Conservation (phyloP, 2,888 invertebrate species). For the Eristalinus sepulchralis region DNA sequence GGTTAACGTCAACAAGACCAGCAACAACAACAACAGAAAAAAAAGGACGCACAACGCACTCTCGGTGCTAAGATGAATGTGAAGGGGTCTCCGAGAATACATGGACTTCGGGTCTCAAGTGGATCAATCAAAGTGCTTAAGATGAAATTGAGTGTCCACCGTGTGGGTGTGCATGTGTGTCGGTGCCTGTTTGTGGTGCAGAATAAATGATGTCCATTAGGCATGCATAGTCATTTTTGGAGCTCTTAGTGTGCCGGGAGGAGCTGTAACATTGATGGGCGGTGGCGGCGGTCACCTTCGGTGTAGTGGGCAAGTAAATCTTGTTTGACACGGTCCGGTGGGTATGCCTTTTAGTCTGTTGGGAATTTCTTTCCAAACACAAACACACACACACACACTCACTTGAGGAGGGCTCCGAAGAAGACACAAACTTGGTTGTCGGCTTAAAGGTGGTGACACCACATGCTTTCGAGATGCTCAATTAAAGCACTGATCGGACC, state of each 20-base stretch:
- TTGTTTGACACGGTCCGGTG: constrained; percentile 3
- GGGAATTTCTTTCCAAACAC: not conserved
- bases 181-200: not conserved
- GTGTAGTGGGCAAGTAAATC: not conserved
- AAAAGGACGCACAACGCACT: not conserved
- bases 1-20: not conserved
- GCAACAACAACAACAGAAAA: not conserved
- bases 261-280: not conserved
- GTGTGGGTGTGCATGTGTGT: not conserved
- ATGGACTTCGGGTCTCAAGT: not conserved
- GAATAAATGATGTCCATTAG: constrained; percentile 42
- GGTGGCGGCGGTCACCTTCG: not conserved
- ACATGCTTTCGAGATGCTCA: not conserved
- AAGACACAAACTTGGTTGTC: not conserved
- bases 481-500: not conserved
- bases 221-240: constrained; percentile 29
- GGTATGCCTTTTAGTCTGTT: not conserved
- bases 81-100: not conserved
- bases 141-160: constrained; percentile 30
- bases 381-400: not conserved
- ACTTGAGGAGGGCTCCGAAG: not conserved
- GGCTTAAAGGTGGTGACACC: not conserved
- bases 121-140: constrained; percentile 43
- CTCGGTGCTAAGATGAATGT: not conserved
- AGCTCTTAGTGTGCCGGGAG: not conserved